phyloP scores from a whole-genome alignment of 2,888 invertebrate genomes.

The Phasia obesa region DNA sequence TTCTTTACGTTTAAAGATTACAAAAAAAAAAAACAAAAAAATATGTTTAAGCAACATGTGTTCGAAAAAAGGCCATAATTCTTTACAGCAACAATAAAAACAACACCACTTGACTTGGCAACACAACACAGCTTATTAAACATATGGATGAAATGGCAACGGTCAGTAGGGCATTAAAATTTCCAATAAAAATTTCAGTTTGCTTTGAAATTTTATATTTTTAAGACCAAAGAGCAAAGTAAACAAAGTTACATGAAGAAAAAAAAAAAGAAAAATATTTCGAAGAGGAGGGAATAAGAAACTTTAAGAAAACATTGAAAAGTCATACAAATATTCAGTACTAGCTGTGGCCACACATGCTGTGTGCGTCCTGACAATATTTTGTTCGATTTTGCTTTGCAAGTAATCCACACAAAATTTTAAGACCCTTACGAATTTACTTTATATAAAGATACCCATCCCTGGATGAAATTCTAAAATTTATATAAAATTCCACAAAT shows the following conservation, averaged over 20 bases:
- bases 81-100: slow-evolving; percentile 1
- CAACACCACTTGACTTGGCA: slow-evolving; percentile 27
- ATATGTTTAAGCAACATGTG: slow-evolving; percentile 50
- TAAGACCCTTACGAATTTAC: too few relatives aligned
- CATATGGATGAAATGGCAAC: slow-evolving; percentile 61
- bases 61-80: slow-evolving; percentile 50
- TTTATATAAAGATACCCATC: too few relatives aligned
- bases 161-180: slow-evolving; percentile 63
- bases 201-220: slow-evolving; percentile 45
- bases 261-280: background rate
- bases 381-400: too few relatives aligned
- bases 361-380: too few relatives aligned
- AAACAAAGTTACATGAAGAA: slow-evolving; percentile 11
- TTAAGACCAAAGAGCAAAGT: background rate
- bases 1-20: background rate
- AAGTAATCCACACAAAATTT: too few relatives aligned
- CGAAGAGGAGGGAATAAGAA: background rate
- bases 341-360: too few relatives aligned
- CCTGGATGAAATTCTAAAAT: too few relatives aligned
- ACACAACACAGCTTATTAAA: slow-evolving; percentile 7
- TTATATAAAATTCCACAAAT: too few relatives aligned
- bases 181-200: slow-evolving; percentile 15
- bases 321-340: too few relatives aligned
- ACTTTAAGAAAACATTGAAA: background rate
- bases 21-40: slow-evolving; percentile 14